Conservation (phyloP, 2,888 invertebrate genomes). For the Steinernema hermaphroditum region DNA sequence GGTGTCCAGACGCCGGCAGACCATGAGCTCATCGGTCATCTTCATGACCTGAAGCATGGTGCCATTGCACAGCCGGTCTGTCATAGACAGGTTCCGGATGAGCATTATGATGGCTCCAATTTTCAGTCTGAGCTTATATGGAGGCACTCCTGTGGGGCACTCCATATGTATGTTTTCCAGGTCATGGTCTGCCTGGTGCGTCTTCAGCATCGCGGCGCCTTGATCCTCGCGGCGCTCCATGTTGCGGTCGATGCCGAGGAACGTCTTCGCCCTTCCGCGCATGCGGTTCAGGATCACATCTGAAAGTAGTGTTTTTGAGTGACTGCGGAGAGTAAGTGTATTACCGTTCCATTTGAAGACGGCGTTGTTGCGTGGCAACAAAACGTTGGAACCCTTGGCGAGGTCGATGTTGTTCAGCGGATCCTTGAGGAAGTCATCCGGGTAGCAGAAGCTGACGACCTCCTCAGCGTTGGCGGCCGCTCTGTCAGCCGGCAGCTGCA, state of each 20-base stretch:
- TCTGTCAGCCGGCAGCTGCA: not conserved
- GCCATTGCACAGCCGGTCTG: constrained; percentile 27
- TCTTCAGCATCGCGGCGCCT: not conserved
- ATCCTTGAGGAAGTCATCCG: not conserved
- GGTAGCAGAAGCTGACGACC: not conserved
- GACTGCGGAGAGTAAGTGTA: not conserved
- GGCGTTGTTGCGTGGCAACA: not conserved
- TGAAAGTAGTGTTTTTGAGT: not conserved
- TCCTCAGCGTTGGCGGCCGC: not conserved
- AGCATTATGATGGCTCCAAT: constrained; percentile 19
- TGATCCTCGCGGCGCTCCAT: not conserved
- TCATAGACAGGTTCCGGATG: constrained; percentile 23
- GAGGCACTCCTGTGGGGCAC: constrained; percentile 30
- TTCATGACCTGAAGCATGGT: constrained; percentile 10
- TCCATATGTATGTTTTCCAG: not conserved
- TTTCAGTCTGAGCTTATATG: constrained; percentile 26
- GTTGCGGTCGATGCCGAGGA: not conserved
- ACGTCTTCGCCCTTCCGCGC: not conserved
- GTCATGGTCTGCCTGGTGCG: not conserved
- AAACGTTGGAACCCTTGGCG: not conserved
- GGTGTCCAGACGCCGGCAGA: not conserved
- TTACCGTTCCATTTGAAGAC: not conserved
- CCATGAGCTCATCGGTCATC: not conserved
- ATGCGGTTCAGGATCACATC: not conserved
- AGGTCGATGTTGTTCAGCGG: not conserved